These are phyloP conservation scores for Heteropelma amictum DNA, from an alignment of 2,888 invertebrate genomes.

Conservation along the genomic window DNA sequence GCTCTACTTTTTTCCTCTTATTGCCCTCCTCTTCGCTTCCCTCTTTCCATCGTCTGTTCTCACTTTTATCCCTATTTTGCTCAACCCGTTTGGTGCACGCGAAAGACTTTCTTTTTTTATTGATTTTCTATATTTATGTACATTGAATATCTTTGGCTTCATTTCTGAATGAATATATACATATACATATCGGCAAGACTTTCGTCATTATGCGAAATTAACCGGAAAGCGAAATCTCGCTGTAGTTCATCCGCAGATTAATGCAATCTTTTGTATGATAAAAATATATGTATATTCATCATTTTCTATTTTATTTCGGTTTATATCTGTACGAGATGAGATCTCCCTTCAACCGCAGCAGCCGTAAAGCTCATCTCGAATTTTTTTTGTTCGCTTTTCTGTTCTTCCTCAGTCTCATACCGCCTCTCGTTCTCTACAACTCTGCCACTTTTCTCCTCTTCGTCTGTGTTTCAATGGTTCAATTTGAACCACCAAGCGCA, in stretches of 20 bases:
- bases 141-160: not conserved
- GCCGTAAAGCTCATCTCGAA: slow-evolving; percentile 5
- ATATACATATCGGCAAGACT: not conserved
- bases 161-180: slow-evolving; percentile 5
- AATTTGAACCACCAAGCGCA: slow-evolving; percentile 8
- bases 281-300: not conserved
- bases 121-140: slow-evolving; percentile 33
- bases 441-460: no score
- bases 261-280: no score
- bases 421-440: not conserved
- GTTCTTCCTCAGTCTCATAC: not conserved
- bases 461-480: not conserved
- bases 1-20: slow-evolving; percentile 1
- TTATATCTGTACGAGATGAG: slow-evolving; percentile 15
- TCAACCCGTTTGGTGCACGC: slow-evolving; percentile 25
- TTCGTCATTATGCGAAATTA: no score
- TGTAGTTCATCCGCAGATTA: no score
- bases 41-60: slow-evolving; percentile 18
- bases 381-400: not conserved
- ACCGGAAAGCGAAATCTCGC: no score
- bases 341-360: slow-evolving; percentile 36
- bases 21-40: not conserved
- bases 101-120: slow-evolving; percentile 36
- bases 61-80: no score
- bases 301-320: no score